These are phyloP conservation scores for Bruchidius siliquastri DNA, from an alignment of 2,888 invertebrate species.

Conservation along the genomic window DNA sequence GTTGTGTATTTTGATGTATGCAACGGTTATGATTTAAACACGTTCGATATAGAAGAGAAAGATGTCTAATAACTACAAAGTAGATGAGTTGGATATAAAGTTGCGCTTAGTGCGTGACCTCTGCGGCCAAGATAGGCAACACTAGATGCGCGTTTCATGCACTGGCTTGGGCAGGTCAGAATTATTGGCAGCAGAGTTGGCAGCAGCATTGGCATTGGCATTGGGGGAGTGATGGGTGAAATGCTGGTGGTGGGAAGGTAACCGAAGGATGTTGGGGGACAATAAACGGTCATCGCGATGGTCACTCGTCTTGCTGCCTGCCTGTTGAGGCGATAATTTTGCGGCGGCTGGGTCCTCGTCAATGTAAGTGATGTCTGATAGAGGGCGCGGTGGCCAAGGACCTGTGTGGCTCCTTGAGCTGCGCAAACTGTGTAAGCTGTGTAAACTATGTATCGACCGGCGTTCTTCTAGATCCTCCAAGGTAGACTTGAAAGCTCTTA, in stretches of 20 bases:
- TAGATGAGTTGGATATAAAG: neutral
- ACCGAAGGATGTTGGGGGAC: slow-evolving; percentile 48
- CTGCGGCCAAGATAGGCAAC: slow-evolving; percentile 41
- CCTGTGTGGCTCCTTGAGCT: slow-evolving; percentile 72
- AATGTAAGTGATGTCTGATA: slow-evolving; percentile 76
- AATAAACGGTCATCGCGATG: slow-evolving; percentile 44
- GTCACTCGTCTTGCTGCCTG: slow-evolving; percentile 40
- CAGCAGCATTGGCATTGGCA: slow-evolving; percentile 54
- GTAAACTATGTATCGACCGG: slow-evolving; percentile 96
- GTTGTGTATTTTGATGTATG: neutral
- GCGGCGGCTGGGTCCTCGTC: slow-evolving; percentile 46
- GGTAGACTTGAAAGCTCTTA: slow-evolving; percentile 99
- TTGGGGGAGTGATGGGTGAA: slow-evolving; percentile 53
- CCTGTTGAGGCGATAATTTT: slow-evolving; percentile 41
- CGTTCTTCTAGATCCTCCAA: slow-evolving; percentile 99
- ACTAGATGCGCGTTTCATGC: slow-evolving; percentile 69
- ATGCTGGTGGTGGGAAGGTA: slow-evolving; percentile 53
- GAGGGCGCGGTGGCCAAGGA: slow-evolving; percentile 59
- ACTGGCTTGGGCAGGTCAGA: slow-evolving; percentile 61
- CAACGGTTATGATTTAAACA: neutral
- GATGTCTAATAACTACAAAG: neutral
- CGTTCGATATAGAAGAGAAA: neutral
- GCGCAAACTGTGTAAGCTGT: slow-evolving; percentile 84
- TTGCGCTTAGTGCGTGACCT: slow-evolving; percentile 14
- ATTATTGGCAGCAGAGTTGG: slow-evolving; percentile 51